Conservation (phyloP, 1,140 invertebrate genomes). For the Bombus confusus region DNA sequence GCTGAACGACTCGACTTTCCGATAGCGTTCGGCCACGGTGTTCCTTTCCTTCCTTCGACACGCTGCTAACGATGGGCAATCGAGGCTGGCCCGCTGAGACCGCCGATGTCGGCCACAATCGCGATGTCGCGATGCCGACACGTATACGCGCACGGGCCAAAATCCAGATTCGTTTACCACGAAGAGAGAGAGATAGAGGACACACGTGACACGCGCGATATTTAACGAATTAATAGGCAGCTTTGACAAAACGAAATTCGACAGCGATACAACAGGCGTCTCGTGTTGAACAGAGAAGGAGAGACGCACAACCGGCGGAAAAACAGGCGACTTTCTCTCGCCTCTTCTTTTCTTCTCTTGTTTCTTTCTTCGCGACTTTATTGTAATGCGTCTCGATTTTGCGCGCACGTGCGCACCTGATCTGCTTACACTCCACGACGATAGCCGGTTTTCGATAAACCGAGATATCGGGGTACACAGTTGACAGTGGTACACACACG, state of each 20-base stretch:
- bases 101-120: neutral
- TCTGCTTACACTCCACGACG: neutral
- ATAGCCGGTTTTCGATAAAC: constrained; percentile 23
- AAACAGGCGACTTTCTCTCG: neutral
- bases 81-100: neutral
- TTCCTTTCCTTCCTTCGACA: neutral
- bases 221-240: neutral
- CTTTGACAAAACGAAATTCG: neutral
- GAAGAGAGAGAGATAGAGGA: too few relatives aligned
- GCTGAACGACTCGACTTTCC: constrained; percentile 15
- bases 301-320: neutral
- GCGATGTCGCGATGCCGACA: neutral
- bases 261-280: neutral
- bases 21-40: neutral
- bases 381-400: neutral
- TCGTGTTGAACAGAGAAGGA: neutral
- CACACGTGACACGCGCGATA: neutral
- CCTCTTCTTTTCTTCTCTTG: neutral
- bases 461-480: constrained; percentile 11
- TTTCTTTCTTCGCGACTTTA: neutral
- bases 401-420: neutral
- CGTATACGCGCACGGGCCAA: neutral
- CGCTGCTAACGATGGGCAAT: neutral
- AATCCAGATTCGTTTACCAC: neutral
- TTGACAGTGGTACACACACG: constrained; percentile 19